phyloP scores from a whole-genome alignment of 2,888 invertebrate genomes.

The Tetranychus piercei region DNA sequence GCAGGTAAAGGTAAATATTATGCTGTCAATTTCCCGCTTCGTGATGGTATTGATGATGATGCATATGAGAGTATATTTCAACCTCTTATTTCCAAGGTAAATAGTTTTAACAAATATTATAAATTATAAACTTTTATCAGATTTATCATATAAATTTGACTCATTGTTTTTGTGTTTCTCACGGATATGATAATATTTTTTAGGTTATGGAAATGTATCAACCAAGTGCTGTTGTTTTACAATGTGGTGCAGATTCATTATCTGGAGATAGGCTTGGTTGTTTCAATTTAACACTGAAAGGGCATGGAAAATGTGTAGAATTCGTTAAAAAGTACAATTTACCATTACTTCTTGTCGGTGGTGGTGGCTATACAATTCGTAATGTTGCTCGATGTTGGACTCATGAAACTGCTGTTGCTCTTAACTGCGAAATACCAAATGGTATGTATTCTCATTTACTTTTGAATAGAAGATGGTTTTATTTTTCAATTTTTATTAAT shows the following conservation, averaged over 20 bases:
- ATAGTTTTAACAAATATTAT: background rate
- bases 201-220: slow-evolving; percentile 91
- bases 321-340: slow-evolving; percentile 91
- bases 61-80: slow-evolving; percentile 78
- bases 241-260: slow-evolving; percentile 95
- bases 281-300: slow-evolving; percentile 86
- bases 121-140: too few relatives aligned
- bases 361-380: slow-evolving; percentile 94
- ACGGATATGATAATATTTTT: background rate
- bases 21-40: slow-evolving; percentile 89
- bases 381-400: slow-evolving; percentile 99
- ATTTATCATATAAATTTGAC: background rate
- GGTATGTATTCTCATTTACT: slow-evolving; percentile 29
- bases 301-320: slow-evolving; percentile 94
- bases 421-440: slow-evolving; percentile 88
- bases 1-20: slow-evolving; percentile 79
- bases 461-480: background rate
- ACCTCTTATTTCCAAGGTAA: slow-evolving; percentile 70
- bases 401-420: slow-evolving; percentile 90
- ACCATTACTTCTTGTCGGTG: slow-evolving; percentile 88
- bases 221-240: slow-evolving; percentile 89
- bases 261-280: slow-evolving; percentile 92
- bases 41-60: slow-evolving; percentile 97
- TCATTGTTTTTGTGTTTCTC: background rate
- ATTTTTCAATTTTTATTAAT: background rate